A percentile compares a stretch with the other conserved stretches of the same genome.
Evolutionary conservation across 2,888 invertebrate genomes (phyloP).

Genomic region (Parthenolecanium corni): DNA sequence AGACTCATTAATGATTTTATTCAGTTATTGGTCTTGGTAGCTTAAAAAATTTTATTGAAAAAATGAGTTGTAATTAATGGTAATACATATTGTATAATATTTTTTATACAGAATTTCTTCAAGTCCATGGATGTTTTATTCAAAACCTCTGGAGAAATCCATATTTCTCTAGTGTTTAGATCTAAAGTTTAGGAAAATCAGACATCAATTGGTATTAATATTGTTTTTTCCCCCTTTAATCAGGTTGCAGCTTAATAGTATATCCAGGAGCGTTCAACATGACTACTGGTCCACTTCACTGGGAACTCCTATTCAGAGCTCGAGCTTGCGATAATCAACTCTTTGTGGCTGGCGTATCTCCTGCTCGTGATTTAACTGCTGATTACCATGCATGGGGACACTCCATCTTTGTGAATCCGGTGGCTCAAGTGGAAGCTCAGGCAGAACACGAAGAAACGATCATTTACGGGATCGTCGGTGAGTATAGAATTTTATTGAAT

Average conservation of each 20-base stretch:
- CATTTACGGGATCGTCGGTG: conserved; percentile 65
- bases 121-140: too few species aligned
- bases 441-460: conserved; percentile 60
- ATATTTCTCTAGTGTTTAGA: too few species aligned
- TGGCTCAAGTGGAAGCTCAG: conserved; percentile 60
- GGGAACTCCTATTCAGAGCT: conserved; percentile 70
- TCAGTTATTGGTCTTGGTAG: too few species aligned
- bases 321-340: conserved; percentile 82
- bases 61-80: too few species aligned
- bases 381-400: conserved; percentile 84
- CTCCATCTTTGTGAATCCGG: conserved; percentile 69
- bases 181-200: too few species aligned
- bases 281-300: conserved; percentile 90
- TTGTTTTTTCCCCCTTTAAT: too few species aligned
- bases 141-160: too few species aligned
- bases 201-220: too few species aligned
- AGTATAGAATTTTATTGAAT: conserved; percentile 33
- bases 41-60: too few species aligned
- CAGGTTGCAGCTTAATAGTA: conserved; percentile 71
- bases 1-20: too few species aligned
- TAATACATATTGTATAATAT: too few species aligned
- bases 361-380: conserved; percentile 60
- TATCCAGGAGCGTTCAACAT: conserved; percentile 95
- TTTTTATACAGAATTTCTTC: too few species aligned
- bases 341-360: conserved; percentile 72